Evolutionary conservation across 2,888 invertebrate species (phyloP).

Genomic region (Limnephilus rhombicus): DNA sequence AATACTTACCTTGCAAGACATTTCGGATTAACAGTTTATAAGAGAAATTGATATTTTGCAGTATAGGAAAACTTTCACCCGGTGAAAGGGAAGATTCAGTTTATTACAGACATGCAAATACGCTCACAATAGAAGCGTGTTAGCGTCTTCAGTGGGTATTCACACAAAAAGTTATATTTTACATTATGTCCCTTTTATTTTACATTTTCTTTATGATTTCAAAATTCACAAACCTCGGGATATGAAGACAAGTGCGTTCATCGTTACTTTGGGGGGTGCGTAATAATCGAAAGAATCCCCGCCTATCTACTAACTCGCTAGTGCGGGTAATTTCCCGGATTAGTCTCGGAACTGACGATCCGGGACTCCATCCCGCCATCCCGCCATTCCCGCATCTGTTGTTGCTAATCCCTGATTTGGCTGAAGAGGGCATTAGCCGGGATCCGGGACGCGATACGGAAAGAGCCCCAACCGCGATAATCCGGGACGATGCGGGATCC

Average conservation of each 20-base stretch:
- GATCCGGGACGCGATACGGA: neutral
- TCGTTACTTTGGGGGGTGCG: neutral
- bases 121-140: too few species aligned
- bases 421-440: constrained; percentile 1
- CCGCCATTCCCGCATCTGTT: neutral
- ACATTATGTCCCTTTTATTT: too few species aligned
- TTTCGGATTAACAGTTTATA: too few species aligned
- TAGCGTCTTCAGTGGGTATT: too few species aligned
- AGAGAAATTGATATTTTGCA: too few species aligned
- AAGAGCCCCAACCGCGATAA: neutral
- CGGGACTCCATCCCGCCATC: neutral
- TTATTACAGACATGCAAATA: too few species aligned
- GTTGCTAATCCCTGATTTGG: neutral
- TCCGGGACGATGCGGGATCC: neutral
- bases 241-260: neutral
- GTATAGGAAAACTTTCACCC: too few species aligned
- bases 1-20: too few species aligned
- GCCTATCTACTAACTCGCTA: neutral
- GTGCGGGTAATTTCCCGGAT: constrained; percentile 1
- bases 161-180: too few species aligned
- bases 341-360: neutral
- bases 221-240: neutral
- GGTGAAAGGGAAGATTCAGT: too few species aligned
- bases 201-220: too few species aligned
- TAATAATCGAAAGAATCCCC: neutral